phyloP scores from a whole-genome alignment of 2,888 invertebrate species.

The Leptopilina myrica region DNA sequence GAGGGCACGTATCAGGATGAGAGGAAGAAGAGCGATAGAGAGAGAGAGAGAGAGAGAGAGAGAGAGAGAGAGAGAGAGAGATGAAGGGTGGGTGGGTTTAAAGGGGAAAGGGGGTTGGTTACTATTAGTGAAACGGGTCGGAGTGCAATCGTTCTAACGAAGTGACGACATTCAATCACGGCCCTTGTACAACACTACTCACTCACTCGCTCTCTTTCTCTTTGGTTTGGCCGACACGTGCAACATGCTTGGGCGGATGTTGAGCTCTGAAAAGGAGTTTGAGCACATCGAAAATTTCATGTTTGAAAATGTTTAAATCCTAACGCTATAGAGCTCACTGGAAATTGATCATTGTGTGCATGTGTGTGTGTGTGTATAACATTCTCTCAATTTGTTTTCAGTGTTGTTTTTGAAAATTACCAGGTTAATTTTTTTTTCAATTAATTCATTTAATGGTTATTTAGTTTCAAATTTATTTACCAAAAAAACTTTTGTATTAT shows the following conservation, averaged over 20 bases:
- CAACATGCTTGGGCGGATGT: conserved; percentile 22
- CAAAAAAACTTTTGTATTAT: too few species aligned
- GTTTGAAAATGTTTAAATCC: conserved; percentile 1
- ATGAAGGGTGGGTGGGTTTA: neutral
- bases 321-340: neutral
- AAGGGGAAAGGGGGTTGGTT: neutral
- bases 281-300: too few species aligned
- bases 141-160: conserved; percentile 58
- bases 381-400: conserved; percentile 19
- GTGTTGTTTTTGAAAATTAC: too few species aligned
- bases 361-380: neutral
- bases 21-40: neutral
- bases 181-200: conserved; percentile 39
- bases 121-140: conserved; percentile 32
- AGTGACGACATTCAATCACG: conserved; percentile 63
- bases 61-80: too few species aligned
- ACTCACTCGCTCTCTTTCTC: neutral
- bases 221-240: conserved; percentile 3
- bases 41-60: too few species aligned
- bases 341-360: conserved; percentile 12
- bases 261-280: conserved; percentile 14
- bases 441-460: too few species aligned
- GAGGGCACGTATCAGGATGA: neutral
- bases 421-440: too few species aligned
- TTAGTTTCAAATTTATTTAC: too few species aligned